Base-by-base conservation (phyloP, 2,888 invertebrate genomes). In the Eledona agricola region DNA sequence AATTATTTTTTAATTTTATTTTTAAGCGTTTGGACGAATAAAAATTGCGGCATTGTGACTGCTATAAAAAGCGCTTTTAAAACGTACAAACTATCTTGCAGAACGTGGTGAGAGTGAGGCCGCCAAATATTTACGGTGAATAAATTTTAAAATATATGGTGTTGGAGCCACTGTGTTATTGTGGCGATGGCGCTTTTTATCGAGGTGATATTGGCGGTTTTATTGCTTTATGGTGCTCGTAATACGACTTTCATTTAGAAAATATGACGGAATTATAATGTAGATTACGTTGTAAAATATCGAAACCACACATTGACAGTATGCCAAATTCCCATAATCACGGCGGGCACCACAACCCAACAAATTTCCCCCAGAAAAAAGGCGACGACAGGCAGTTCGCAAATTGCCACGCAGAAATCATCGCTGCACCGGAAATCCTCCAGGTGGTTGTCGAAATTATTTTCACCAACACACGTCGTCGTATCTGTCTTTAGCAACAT, bases 131-230 rank as follows among this genome's bases (percentile, higher is more conserved):
- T 45, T 34, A 45, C 45, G 45, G 34, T 23, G 34, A 45, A 45
- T 45, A 45, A 34, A 45, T 34, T 45, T 45, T 45, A 25, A 34
- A 34, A 45, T 34, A 25, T 45, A 45, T 16, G 45, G 25, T 34
- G 45, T 45, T 45, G 25, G 45, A 34, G 45, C 23, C 45, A 45
- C 34, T 45, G 45, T 45, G 45, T 34, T 45, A 45, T 45, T 34
- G 45, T 45, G 45, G 15, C 34, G 45, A 45, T 45, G 45, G 45
- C 45, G 45, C 45, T 34, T 45, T 45, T 45, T 45, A 45, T 45
- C 45, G 45, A 45, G 25, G 45, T 25, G 45, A 45, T 45, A 45
- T 45, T 45, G 45, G 45, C 45, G 45, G 45, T 45, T 47, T 47
- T 47, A 47, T 47, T 47, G 47, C 37, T 47, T 47, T 47, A 47